Evolutionary conservation across 1,140 invertebrate genomes (phyloP).

Genomic region (Physella acuta): DNA sequence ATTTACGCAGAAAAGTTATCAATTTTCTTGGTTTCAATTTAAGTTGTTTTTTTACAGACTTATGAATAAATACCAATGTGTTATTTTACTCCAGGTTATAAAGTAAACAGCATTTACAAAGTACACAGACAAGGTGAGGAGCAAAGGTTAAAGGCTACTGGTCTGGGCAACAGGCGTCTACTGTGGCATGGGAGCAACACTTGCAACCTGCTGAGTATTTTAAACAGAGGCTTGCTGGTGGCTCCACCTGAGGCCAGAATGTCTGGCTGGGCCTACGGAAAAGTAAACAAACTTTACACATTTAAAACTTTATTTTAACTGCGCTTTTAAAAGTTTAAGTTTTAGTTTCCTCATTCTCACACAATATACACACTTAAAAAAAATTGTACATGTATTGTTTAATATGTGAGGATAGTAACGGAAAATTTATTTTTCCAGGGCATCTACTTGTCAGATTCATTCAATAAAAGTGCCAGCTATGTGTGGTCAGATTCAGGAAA

Average conservation of each 20-base stretch:
- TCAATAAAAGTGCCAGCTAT: slow-evolving; percentile 53
- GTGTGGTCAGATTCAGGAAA: slow-evolving; percentile 30
- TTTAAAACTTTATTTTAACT: neutral
- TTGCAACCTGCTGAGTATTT: slow-evolving; percentile 58
- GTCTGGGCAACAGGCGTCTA: slow-evolving; percentile 48
- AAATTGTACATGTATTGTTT: neutral
- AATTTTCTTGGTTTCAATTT: no score
- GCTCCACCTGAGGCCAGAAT: slow-evolving; percentile 52
- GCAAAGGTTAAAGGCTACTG: slow-evolving; percentile 32
- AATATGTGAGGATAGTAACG: neutral
- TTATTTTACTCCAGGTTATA: neutral
- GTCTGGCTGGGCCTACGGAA: slow-evolving; percentile 55
- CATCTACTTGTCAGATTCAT: slow-evolving; percentile 59
- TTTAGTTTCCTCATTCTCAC: neutral
- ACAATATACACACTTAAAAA: neutral
- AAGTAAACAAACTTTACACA: slow-evolving; percentile 33
- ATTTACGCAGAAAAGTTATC: no score
- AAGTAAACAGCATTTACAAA: slow-evolving; percentile 56
- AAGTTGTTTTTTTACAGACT: neutral
- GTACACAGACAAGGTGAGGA: slow-evolving; percentile 46
- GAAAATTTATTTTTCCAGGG: slow-evolving; percentile 43
- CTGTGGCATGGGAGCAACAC: slow-evolving; percentile 61
- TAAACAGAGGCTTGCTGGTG: slow-evolving; percentile 54
- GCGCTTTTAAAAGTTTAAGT: neutral
- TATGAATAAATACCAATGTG: neutral